These are phyloP conservation scores for Centropyge bicolor DNA, from an alignment of 2,797 vertebrate genomes.

Conservation along the genomic window DNA sequence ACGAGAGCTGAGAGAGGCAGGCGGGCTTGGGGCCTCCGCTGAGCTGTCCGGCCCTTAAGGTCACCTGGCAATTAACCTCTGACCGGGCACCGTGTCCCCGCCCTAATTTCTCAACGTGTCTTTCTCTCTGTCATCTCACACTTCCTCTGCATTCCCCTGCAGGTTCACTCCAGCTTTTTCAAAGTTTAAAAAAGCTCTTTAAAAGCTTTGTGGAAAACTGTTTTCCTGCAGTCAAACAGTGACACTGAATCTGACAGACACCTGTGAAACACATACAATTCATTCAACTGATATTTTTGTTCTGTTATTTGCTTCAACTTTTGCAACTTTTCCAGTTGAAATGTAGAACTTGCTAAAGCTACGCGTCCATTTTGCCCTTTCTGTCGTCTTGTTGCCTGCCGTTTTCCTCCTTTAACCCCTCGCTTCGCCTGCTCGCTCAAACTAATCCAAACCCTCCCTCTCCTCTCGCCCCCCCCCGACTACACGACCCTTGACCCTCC, in stretches of 20 bases:
- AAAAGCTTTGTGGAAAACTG: too few relatives aligned
- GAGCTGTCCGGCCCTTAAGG: constrained; percentile 72
- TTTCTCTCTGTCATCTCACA: constrained; percentile 22
- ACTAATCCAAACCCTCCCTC: constrained; percentile 66
- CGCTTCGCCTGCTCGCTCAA: constrained; percentile 46
- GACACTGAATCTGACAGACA: neutral
- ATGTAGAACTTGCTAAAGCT: neutral
- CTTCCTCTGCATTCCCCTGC: constrained; percentile 28
- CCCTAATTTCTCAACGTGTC: constrained; percentile 41
- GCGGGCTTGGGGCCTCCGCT: constrained; percentile 63
- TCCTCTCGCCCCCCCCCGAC: constrained; percentile 28
- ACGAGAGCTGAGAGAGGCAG: constrained; percentile 67
- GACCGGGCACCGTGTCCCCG: constrained; percentile 56
- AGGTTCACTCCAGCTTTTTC: neutral
- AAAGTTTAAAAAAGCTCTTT: too few relatives aligned
- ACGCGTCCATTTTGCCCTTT: constrained; percentile 5
- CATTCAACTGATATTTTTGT: neutral
- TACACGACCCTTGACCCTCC: constrained; percentile 79
- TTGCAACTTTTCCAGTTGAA: neutral
- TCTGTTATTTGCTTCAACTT: neutral
- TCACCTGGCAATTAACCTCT: constrained; percentile 85
- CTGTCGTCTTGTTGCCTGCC: constrained; percentile 1
- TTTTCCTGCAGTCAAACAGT: neutral
- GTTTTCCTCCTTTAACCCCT: constrained; percentile 31
- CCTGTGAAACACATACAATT: neutral